A percentile compares a stretch with the other conserved stretches of the same genome.
These are phyloP conservation scores for Amniataba percoides DNA, from an alignment of 2,797 vertebrate species.

Conservation along the genomic window DNA sequence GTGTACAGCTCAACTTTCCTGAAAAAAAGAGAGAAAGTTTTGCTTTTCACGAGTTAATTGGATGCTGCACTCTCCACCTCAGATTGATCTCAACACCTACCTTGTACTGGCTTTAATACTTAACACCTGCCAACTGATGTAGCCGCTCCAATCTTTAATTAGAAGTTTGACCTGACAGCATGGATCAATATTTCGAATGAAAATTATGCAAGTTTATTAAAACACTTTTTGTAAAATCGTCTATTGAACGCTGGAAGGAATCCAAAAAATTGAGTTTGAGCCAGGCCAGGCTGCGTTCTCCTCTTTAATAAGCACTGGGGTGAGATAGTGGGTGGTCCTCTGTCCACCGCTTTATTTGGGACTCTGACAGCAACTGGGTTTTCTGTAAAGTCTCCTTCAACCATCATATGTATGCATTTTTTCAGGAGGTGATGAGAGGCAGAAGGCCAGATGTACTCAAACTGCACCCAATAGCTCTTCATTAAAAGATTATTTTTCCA, in stretches of 20 bases:
- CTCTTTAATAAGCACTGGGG: background rate
- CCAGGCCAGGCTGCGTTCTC: background rate
- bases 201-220: slow-evolving; percentile 50
- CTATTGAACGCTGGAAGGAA: slow-evolving; percentile 32
- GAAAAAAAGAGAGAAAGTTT: background rate
- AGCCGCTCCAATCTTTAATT: slow-evolving; percentile 51
- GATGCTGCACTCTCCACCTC: slow-evolving; percentile 5
- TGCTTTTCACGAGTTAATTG: slow-evolving; percentile 39
- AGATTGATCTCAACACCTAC: slow-evolving; percentile 31
- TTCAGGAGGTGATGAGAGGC: background rate
- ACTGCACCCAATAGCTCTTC: background rate
- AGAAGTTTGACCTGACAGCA: slow-evolving; percentile 38
- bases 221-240: background rate
- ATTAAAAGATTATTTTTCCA: background rate
- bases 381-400: background rate
- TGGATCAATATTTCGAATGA: slow-evolving; percentile 63
- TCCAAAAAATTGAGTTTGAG: slow-evolving; percentile 13
- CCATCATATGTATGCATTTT: background rate
- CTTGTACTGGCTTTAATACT: slow-evolving; percentile 27
- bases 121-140: slow-evolving; percentile 45
- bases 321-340: background rate
- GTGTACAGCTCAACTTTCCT: background rate
- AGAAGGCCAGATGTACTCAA: background rate
- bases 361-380: background rate
- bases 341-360: background rate